phyloP scores from a whole-genome alignment of 2,113 vertebrate genomes.

The Neodontobutis hainanensis region DNA sequence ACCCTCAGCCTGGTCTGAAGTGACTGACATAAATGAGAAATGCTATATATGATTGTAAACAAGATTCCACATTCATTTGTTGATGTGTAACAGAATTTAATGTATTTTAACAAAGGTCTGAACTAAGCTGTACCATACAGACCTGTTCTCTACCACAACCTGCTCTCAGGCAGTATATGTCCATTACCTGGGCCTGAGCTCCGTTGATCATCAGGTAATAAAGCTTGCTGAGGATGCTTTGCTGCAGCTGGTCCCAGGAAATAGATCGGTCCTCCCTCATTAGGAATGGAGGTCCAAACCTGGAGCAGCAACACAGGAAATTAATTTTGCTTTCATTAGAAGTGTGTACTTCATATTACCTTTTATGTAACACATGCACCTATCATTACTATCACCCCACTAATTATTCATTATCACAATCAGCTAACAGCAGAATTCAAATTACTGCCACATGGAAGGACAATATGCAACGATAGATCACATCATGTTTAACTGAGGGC shows the following conservation, averaged over 20 bases:
- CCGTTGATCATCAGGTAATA: conserved; percentile 86
- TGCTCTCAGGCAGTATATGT: not conserved
- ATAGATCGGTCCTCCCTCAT: conserved; percentile 85
- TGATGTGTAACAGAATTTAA: too few species aligned
- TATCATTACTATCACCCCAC: conserved; percentile 9
- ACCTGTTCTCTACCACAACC: not conserved
- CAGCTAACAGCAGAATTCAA: conserved; percentile 15
- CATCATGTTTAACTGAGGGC: conserved; percentile 47
- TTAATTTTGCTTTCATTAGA: not conserved
- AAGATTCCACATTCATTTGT: too few species aligned
- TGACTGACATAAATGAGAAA: too few species aligned
- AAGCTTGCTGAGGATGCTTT: conserved; percentile 87
- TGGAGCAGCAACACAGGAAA: conserved; percentile 52
- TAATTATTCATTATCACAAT: conserved; percentile 25
- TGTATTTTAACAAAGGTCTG: too few species aligned
- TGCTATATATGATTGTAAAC: too few species aligned
- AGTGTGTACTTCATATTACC: not conserved
- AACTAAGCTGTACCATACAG: too few species aligned
- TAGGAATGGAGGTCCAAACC: conserved; percentile 92
- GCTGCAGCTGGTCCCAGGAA: conserved; percentile 91
- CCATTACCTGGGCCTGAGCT: conserved; percentile 78
- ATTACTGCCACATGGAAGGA: conserved; percentile 25
- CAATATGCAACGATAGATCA: conserved; percentile 22
- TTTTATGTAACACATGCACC: not conserved
- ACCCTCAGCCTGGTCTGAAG: too few species aligned